These are phyloP conservation scores for Metalampra italica DNA, from an alignment of 2,888 invertebrate genomes.

Conservation along the genomic window DNA sequence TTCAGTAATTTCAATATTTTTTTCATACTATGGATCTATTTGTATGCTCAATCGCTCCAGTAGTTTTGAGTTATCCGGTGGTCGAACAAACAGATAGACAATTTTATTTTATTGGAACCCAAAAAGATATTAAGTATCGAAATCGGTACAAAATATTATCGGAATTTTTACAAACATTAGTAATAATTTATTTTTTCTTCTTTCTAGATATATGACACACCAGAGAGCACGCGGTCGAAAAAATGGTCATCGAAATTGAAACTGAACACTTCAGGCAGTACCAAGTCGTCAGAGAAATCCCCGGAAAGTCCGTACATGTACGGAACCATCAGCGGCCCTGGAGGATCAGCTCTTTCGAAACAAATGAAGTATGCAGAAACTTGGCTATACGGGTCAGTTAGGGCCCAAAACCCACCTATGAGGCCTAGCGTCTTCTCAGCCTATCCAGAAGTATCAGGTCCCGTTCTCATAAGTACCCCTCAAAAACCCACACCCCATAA, in stretches of 20 bases:
- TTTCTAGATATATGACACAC: constrained; percentile 72
- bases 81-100: no score
- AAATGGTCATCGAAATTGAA: constrained; percentile 87
- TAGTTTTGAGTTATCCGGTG: no score
- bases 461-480: constrained; percentile 73
- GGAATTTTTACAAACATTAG: no score
- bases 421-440: constrained; percentile 72
- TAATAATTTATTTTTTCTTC: constrained; percentile 2
- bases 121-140: no score
- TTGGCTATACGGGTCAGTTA: constrained; percentile 90
- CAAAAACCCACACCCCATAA: constrained; percentile 80
- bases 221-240: constrained; percentile 79
- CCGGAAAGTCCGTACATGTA: constrained; percentile 71
- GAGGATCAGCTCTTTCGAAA: constrained; percentile 85
- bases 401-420: constrained; percentile 71
- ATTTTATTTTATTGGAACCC: no score
- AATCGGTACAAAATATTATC: no score
- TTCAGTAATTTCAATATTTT: no score
- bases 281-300: constrained; percentile 66
- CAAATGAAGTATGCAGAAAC: constrained; percentile 92
- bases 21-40: no score
- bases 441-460: constrained; percentile 65
- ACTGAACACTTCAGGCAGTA: constrained; percentile 70
- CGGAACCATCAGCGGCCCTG: constrained; percentile 77
- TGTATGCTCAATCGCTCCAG: no score